Base-by-base conservation (phyloP, 1,140 invertebrate genomes). In the Vanessa tameamea region DNA sequence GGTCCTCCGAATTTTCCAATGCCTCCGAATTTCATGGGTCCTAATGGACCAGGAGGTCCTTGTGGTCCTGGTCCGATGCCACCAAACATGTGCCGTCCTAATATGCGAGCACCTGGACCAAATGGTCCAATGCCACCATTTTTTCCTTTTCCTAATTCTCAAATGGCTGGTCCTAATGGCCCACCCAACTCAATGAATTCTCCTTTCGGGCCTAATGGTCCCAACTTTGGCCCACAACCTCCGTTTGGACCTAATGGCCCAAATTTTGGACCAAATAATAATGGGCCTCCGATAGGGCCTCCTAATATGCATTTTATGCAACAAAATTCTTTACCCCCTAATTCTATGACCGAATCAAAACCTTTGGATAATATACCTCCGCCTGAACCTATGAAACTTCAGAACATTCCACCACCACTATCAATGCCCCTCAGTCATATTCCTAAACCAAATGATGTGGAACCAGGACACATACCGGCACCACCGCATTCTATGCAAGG, bases 71-170 rank as follows among this genome's bases (percentile, higher is more conserved):
- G 86, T 26, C 81, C 84, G 23, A 86, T 87, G 82, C 84, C 81
- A 37, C 87, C 87, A 8, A 90, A 87, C 72, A 89, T 91, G 85
- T 85, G 86, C 72, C 82, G 84, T 14, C 87, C 87, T 43, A 88
- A 90, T 70, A 87, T 89, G 82, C 76, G 80, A 13, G 87, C 82
- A 0, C 82, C 84, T 48, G 84, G 89, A 13, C 89, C 89, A 15
- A 91, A 89, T 84, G 87, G 87, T 26, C 85, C 86, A 20, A 89
- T 92, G 87, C 87, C 86, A 16, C 88, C 89, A 26, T 91, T 91
- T 68, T 90, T 87, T 2, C 87, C 87, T 14, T 90, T 88, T 69
- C 78, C 80, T 23, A 88, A 90, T 80, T 77, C 81, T 20, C 70
- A 79, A 47, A 87, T 89, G 84, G 86, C 88, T 82, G 84, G 89